phyloP scores from a whole-genome alignment of 2,113 vertebrate species.

The Pithys albifrons region DNA sequence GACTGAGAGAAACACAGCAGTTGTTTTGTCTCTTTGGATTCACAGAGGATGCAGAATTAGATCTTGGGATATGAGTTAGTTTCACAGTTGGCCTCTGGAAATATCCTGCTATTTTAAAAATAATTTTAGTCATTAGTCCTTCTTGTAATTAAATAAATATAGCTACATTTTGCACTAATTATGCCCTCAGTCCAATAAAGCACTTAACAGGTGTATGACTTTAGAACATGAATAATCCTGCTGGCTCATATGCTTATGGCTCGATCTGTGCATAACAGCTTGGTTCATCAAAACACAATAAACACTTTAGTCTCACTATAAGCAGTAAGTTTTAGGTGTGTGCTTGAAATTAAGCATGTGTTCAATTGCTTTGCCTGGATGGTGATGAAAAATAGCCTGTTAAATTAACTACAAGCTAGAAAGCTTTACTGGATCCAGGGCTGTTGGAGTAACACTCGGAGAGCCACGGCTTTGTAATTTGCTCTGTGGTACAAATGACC shows the following conservation, averaged over 20 bases:
- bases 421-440: not conserved
- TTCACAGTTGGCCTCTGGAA: constrained; percentile 39
- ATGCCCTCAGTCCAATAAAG: constrained; percentile 37
- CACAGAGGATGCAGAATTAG: constrained; percentile 1
- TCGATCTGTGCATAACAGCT: not conserved
- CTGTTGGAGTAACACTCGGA: not conserved
- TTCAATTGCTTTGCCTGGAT: constrained; percentile 5
- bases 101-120: constrained; percentile 33
- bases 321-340: constrained; percentile 6
- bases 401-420: not conserved
- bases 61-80: not conserved
- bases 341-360: not conserved
- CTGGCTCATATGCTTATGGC: not conserved
- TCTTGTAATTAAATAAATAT: constrained; percentile 58
- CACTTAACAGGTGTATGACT: constrained; percentile 59
- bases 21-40: constrained; percentile 21
- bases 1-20: not conserved
- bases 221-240: constrained; percentile 7
- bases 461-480: not conserved
- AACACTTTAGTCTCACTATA: not conserved
- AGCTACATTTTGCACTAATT: constrained; percentile 45
- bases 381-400: not conserved
- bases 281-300: constrained; percentile 39
- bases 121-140: constrained; percentile 45
- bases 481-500: not conserved